A percentile compares a stretch with the other conserved stretches of the same genome.
Evolutionary conservation across 2,113 vertebrate genomes (phyloP).

Genomic region (Myrmecophaga tridactyla): DNA sequence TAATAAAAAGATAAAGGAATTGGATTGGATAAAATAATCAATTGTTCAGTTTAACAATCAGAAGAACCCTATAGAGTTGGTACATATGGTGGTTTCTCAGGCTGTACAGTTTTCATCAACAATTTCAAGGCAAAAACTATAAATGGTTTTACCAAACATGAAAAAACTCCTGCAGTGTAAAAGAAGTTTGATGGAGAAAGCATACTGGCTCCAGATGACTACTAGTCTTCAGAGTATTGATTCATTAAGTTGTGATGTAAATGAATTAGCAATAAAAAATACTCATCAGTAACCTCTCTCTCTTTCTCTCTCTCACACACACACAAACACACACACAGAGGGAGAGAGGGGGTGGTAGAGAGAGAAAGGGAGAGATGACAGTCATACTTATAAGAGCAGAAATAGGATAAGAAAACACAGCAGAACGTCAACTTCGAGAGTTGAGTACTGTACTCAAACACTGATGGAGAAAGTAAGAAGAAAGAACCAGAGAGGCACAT

Average conservation of each 20-base stretch:
- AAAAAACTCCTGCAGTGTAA: not conserved
- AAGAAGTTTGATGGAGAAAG: not conserved
- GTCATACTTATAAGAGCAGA: not conserved
- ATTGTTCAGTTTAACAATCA: not conserved
- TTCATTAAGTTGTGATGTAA: not conserved
- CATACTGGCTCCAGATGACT: not conserved
- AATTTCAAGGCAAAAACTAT: not conserved
- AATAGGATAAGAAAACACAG: not conserved
- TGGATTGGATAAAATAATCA: not conserved
- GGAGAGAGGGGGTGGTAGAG: rapidly evolving
- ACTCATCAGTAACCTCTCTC: not conserved
- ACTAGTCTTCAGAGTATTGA: not conserved
- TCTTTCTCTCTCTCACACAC: not conserved
- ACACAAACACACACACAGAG: not conserved
- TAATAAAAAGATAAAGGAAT: not conserved
- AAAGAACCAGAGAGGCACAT: not conserved
- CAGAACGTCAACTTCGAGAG: not conserved
- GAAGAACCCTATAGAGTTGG: not conserved
- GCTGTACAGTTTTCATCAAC: not conserved
- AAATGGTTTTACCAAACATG: not conserved
- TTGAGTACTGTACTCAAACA: not conserved
- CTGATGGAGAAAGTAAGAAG: not conserved
- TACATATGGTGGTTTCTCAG: not conserved
- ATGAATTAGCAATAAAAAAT: not conserved
- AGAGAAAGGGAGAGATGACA: no score